phyloP scores from a whole-genome alignment of 2,888 invertebrate genomes.

The Trachelus iudaicus region DNA sequence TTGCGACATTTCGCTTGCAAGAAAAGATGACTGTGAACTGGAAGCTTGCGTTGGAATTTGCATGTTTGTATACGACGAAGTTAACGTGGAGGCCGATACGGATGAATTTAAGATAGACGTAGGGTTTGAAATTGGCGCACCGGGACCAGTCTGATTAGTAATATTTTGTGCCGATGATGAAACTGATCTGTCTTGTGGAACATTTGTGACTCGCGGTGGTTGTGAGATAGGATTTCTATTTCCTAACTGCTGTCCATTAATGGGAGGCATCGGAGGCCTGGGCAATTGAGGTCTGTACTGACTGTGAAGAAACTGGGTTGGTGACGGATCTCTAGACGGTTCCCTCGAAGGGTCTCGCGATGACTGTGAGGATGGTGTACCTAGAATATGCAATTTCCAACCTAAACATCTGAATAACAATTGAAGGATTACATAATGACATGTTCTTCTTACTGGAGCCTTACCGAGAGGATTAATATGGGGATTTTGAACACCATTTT shows the following conservation, averaged over 20 bases:
- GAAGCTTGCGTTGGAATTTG: slow-evolving; percentile 14
- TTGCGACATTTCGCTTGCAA: slow-evolving; percentile 10
- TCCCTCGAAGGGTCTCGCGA: slow-evolving; percentile 67
- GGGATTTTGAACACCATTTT: slow-evolving; percentile 53
- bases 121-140: slow-evolving; percentile 6
- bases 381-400: slow-evolving; percentile 38
- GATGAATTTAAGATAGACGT: not conserved
- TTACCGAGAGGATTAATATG: slow-evolving; percentile 52
- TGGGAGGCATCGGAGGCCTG: slow-evolving; percentile 50
- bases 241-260: slow-evolving; percentile 46
- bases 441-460: not conserved
- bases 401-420: not conserved
- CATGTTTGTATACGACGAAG: slow-evolving; percentile 15
- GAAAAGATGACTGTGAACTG: slow-evolving; percentile 8
- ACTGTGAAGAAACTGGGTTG: slow-evolving; percentile 58
- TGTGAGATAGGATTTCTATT: slow-evolving; percentile 27
- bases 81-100: not conserved
- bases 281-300: slow-evolving; percentile 49
- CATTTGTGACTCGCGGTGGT: slow-evolving; percentile 21
- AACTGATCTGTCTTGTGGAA: slow-evolving; percentile 21
- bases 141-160: slow-evolving; percentile 10
- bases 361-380: slow-evolving; percentile 63
- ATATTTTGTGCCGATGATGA: slow-evolving; percentile 12
- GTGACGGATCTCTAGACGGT: slow-evolving; percentile 61
- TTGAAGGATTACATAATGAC: not conserved